Evolutionary conservation across 2,113 vertebrate genomes (phyloP), one percentile per base, ranked within the genome.

Genomic region (Oryzias curvinotus): DNA sequence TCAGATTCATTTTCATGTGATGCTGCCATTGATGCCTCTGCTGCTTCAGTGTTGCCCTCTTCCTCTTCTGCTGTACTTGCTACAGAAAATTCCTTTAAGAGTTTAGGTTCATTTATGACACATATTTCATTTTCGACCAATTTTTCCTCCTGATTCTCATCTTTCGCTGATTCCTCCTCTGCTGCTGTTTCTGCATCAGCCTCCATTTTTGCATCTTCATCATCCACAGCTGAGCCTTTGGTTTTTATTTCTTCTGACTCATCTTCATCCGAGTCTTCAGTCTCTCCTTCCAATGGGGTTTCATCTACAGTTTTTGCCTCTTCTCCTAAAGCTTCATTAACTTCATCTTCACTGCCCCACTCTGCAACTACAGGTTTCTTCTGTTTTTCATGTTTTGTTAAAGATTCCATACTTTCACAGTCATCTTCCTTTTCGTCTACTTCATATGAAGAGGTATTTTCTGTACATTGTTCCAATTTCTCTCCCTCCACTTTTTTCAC

Each of bases 401-500:
- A 36, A 12, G 36, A 36, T 36, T 36, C 36, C 2, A 13, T 36
- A 36, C 10, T 36, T 36, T 36, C 3, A 36, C 10, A 12, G 10
- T 36, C 36, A 36, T 36, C 23, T 52, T 61, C 46, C 7, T 46
- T 57, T 53, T 58, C 21, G 61, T 78, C 63, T 78, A 36, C 68
- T 55, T 46, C 61, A 65, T 52, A 59, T 52, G 1, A 45, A 58
- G 2, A 1, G 6, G 43, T 51, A 16, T 65, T 14, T 13, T 68
- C 72, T 54, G 7, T 41, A 21, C 66, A 62, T 17, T 55, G 15
- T 10, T 67, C 49, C 21, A 5, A n/a, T 50, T 74, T 28, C 7
- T 67, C 44, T 10, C 45, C 52, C 52, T 65, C 49, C 16, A 78
- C 21, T 64, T 81, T 73, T 71, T 53, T 50, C 1, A 85, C 14